Percentiles rank a stretch among this genome's conserved stretches.
Evolutionary conservation across 2,888 invertebrate genomes (phyloP).

Genomic region (Camponotus fellah): DNA sequence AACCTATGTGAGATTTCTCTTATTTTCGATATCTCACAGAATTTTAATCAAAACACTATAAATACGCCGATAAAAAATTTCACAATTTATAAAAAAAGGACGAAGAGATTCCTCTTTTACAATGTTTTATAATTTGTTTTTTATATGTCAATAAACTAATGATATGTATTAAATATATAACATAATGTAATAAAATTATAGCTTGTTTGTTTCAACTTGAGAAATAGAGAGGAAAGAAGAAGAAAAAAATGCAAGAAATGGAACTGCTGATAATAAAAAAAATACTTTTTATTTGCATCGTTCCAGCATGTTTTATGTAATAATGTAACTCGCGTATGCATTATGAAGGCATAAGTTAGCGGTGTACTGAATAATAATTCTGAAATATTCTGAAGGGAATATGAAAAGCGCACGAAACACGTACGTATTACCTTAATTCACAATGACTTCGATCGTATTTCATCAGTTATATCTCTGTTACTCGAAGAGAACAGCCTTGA

Average conservation of each 20-base stretch:
- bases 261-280: background rate
- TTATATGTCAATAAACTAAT: background rate
- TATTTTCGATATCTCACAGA: no score
- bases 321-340: background rate
- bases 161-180: background rate
- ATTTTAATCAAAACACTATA: no score
- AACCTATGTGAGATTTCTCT: no score
- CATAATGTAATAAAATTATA: background rate
- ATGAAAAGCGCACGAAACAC: slow-evolving; percentile 14
- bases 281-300: background rate
- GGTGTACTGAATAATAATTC: background rate
- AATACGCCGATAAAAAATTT: no score
- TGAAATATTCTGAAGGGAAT: background rate
- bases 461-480: slow-evolving; percentile 37
- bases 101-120: background rate
- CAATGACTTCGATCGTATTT: slow-evolving; percentile 49
- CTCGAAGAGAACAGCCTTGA: slow-evolving; percentile 53
- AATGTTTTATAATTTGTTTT: background rate
- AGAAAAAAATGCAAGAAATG: background rate
- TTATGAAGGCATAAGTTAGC: background rate
- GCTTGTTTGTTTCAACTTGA: background rate
- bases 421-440: background rate
- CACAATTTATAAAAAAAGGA: background rate
- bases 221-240: background rate
- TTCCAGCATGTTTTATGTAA: background rate